Evolutionary conservation across 2,113 vertebrate genomes (phyloP).

Genomic region (Toxotes chatareus): DNA sequence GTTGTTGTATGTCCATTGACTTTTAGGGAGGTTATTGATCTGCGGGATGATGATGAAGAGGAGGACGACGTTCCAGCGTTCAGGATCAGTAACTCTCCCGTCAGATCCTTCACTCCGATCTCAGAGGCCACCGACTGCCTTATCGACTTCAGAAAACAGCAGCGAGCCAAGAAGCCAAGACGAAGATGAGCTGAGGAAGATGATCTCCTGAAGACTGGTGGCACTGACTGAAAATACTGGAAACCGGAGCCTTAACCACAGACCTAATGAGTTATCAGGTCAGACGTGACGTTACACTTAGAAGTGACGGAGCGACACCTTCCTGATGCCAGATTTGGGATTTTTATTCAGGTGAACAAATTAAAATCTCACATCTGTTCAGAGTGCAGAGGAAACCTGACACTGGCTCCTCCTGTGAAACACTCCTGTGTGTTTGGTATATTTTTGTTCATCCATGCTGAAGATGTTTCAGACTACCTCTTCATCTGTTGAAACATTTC

Average conservation of each 20-base stretch:
- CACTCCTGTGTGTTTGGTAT: neutral
- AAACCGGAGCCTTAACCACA: constrained; percentile 47
- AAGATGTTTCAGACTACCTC: constrained; percentile 59
- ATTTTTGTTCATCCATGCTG: neutral
- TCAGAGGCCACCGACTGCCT: constrained; percentile 85
- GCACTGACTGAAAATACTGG: neutral
- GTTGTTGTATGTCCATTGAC: neutral
- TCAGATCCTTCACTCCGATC: constrained; percentile 84
- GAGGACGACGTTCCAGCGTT: neutral
- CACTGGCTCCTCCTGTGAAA: neutral
- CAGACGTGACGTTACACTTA: neutral
- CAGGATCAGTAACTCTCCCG: constrained; percentile 81
- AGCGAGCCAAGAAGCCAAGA: constrained; percentile 61
- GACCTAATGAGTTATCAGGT: neutral
- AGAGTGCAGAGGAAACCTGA: neutral
- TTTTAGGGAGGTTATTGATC: constrained; percentile 70
- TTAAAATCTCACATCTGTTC: neutral
- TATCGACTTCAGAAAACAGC: constrained; percentile 83
- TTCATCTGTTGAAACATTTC: constrained; percentile 4
- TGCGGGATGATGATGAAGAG: constrained; percentile 44
- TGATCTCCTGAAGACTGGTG: neutral
- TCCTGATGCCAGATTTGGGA: neutral
- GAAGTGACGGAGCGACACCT: neutral
- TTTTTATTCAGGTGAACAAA: constrained; percentile 22
- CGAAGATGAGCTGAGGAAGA: constrained; percentile 44